These are phyloP conservation scores for Agrochola circellaris DNA, from an alignment of 2,888 invertebrate genomes.

Conservation along the genomic window DNA sequence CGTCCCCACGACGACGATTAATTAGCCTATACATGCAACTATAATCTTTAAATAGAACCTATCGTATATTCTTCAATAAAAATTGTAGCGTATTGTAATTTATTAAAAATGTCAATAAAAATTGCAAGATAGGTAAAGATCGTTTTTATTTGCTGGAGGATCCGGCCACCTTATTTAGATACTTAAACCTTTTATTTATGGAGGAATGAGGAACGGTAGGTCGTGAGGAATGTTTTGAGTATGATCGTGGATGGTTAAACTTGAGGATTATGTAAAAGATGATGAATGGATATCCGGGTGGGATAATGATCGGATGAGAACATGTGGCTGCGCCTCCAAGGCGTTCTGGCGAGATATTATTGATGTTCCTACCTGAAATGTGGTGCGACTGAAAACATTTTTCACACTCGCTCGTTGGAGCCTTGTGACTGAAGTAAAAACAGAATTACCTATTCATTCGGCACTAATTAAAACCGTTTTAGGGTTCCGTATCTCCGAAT, in stretches of 20 bases:
- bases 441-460: too few relatives aligned
- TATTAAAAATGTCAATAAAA: slow-evolving; percentile 43
- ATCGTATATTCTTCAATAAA: slow-evolving; percentile 26
- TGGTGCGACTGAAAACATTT: not conserved
- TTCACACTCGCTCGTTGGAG: too few relatives aligned
- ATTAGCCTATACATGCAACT: not conserved
- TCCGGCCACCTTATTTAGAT: not conserved
- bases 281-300: not conserved
- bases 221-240: not conserved
- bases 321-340: too few relatives aligned
- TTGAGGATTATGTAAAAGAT: slow-evolving; percentile 1
- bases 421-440: too few relatives aligned
- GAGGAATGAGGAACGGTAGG: not conserved
- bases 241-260: not conserved
- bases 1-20: slow-evolving; percentile 47
- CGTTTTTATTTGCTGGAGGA: slow-evolving; percentile 9
- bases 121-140: slow-evolving; percentile 42
- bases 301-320: not conserved
- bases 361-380: not conserved
- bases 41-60: not conserved
- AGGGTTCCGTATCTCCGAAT: too few relatives aligned
- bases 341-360: not conserved
- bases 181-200: not conserved
- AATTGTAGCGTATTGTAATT: slow-evolving; percentile 47
- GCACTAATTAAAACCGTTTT: too few relatives aligned